Evolutionary conservation across 2,797 vertebrate species (phyloP).

Genomic region (Cottoperca gobio): DNA sequence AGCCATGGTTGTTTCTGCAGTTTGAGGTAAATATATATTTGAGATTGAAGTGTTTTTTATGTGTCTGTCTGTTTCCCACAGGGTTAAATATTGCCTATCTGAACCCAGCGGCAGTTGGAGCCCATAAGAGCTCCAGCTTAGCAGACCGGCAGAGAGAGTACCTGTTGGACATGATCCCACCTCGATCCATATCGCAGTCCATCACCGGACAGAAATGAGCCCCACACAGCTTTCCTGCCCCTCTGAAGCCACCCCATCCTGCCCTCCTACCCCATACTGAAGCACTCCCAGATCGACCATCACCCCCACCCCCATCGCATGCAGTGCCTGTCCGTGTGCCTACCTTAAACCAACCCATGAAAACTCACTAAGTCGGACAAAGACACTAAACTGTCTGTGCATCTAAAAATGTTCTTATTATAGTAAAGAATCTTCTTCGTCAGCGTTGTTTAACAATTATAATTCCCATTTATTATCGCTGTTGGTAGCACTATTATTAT

Average conservation of each 20-base stretch:
- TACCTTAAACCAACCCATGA: constrained; percentile 85
- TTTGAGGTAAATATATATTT: background rate
- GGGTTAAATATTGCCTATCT: constrained; percentile 96
- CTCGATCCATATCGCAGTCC: constrained; percentile 96
- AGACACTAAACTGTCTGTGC: constrained; percentile 83
- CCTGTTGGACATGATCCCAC: constrained; percentile 98
- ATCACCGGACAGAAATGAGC: constrained; percentile 94
- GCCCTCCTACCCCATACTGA: constrained; percentile 54
- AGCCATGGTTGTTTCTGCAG: background rate
- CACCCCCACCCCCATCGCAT: constrained; percentile 84
- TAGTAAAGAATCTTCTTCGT: constrained; percentile 77
- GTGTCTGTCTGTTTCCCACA: constrained; percentile 60
- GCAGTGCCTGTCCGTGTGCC: constrained; percentile 95
- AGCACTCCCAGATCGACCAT: constrained; percentile 69
- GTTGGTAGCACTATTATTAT: constrained; percentile 76
- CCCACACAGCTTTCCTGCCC: constrained; percentile 51
- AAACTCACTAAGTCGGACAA: constrained; percentile 82
- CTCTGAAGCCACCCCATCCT: constrained; percentile 42
- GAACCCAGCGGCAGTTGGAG: constrained; percentile 91
- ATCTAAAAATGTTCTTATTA: constrained; percentile 81
- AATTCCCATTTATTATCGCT: constrained; percentile 80
- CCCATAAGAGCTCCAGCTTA: constrained; percentile 93
- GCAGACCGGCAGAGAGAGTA: constrained; percentile 97
- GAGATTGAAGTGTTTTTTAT: background rate
- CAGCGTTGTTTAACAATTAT: constrained; percentile 66